A percentile compares a stretch with the other conserved stretches of the same genome.
Conservation (phyloP, 2,113 vertebrate genomes). For the Orthonyx spaldingii region DNA sequence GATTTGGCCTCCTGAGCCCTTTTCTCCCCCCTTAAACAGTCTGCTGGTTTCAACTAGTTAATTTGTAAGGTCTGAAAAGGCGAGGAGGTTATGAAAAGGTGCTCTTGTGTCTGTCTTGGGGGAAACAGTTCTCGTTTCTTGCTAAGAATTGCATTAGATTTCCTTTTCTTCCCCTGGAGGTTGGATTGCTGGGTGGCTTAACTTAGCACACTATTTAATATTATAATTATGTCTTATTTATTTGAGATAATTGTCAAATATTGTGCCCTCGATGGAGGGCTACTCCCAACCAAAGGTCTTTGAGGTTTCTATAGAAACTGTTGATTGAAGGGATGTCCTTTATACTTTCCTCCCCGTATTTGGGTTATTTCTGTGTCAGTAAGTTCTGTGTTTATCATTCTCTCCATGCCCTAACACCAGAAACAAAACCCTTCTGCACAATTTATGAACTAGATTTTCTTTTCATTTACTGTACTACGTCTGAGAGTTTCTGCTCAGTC, state of each 20-base stretch:
- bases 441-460: conserved; percentile 57
- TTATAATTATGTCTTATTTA: conserved; percentile 78
- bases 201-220: conserved; percentile 75
- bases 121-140: conserved; percentile 69
- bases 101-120: conserved; percentile 63
- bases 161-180: conserved; percentile 68
- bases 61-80: conserved; percentile 66
- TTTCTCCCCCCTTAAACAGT: conserved; percentile 37
- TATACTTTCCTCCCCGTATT: conserved; percentile 70
- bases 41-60: conserved; percentile 63
- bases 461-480: conserved; percentile 40
- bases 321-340: conserved; percentile 74
- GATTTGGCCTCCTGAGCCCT: conserved; percentile 56
- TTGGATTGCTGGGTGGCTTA: conserved; percentile 70
- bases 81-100: conserved; percentile 49
- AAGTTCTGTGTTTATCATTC: conserved; percentile 69
- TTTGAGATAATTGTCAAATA: conserved; percentile 79
- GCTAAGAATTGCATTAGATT: conserved; percentile 56
- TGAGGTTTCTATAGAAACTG: conserved; percentile 84
- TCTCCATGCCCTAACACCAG: conserved; percentile 41
- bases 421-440: conserved; percentile 65
- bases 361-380: conserved; percentile 76
- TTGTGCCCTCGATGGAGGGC: conserved; percentile 82
- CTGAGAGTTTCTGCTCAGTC: conserved; percentile 52
- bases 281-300: conserved; percentile 82